Base-by-base conservation (phyloP, 2,888 invertebrate species). In the Erebia epiphron region DNA sequence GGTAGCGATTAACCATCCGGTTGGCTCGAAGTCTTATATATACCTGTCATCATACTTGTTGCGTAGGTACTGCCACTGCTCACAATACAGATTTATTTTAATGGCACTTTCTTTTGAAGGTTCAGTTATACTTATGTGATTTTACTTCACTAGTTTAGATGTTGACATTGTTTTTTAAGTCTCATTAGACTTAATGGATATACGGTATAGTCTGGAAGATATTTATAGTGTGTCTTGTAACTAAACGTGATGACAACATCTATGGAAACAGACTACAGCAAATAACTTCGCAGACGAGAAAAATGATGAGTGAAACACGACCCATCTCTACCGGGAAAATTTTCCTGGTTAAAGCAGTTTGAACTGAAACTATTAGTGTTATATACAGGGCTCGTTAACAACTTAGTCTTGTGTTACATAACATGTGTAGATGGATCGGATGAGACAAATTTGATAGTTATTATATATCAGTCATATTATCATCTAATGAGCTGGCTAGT, bases 11-110 rank as follows among this genome's bases (percentile, higher is more conserved):
- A 46, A 68, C 54, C 68, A 71, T 16, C 71, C 46, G 21, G 68
- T 60, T 11, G 65, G 64, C 70, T 67, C 72, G 63, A 52, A 64
- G 67, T 41, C 67, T 60, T 64, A 26, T 13, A 26, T 10, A 16
- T 46, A 67, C 9, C 52, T 70, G 60, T 70, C 58, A 68, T 41
- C 16, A 52, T 11, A 21, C 10, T 35, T 16, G 5, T 10, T 56
- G 16, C 50, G 26, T 26, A 26, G 26, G n/a, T n/a, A 46, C 16
- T 46, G 46, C 46, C 46, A 43, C 43, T 13, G 4, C 46, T 46
- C 46, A 46, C 11, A 18, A 18, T 18, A 11, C 8, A 41, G n/a
- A n/a, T 43, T 46, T 46, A 18, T 46, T 18, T 62, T 2, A 13
- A 11, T 18, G 14, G 16, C 10, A 16, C 13, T 46, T 46, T 18